Conservation (phyloP, 2,797 vertebrate species). For the Malurus leucopterus region DNA sequence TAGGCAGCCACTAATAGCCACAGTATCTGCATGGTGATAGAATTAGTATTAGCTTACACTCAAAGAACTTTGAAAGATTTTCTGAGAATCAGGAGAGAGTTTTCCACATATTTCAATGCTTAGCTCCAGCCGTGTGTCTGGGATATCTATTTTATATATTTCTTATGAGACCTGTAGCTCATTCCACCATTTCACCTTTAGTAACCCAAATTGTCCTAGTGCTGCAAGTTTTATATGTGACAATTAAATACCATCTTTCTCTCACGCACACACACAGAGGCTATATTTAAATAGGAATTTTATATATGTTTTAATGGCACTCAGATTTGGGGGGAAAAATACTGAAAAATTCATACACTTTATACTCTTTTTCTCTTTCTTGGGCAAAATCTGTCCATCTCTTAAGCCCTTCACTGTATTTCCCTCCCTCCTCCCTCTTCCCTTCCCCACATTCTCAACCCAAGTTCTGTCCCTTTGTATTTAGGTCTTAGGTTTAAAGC, state of each 20-base stretch:
- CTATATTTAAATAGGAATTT: neutral
- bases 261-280: rapidly evolving
- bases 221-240: neutral
- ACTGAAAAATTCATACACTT: neutral
- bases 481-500: constrained; percentile 21
- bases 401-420: neutral
- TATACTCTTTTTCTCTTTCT: neutral
- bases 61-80: neutral
- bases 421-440: rapidly evolving
- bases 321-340: neutral
- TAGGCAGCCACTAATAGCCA: neutral
- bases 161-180: neutral
- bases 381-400: neutral
- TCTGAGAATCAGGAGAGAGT: neutral
- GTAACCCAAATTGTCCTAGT: neutral
- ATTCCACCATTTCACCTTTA: neutral
- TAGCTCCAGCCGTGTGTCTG: neutral
- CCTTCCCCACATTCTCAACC: neutral
- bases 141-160: rapidly evolving
- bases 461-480: constrained; percentile 40
- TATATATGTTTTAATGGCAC: neutral
- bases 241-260: neutral
- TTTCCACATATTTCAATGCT: neutral
- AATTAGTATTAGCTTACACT: neutral
- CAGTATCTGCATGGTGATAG: neutral